Conservation (phyloP, 2,888 invertebrate species). For the Sphaerophoria rueppellii region DNA sequence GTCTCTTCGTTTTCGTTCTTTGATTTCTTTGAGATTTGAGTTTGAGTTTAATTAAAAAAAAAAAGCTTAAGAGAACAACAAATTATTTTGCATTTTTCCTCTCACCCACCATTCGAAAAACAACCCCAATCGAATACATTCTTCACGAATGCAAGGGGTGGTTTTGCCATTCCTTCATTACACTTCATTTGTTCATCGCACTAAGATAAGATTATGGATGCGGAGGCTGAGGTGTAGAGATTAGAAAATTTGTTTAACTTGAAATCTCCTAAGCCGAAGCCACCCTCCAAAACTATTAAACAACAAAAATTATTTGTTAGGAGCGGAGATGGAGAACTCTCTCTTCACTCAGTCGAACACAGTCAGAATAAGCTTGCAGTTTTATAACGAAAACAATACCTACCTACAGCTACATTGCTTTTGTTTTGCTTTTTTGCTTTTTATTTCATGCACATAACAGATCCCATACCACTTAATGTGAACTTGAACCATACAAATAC, state of each 20-base stretch:
- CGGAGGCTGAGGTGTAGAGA: too few relatives aligned
- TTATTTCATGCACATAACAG: constrained; percentile 21
- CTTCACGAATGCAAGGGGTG: constrained; percentile 43
- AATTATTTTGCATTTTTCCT: constrained; percentile 47
- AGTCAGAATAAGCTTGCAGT: too few relatives aligned
- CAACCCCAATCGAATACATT: neutral
- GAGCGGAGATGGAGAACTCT: too few relatives aligned
- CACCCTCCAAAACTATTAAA: neutral
- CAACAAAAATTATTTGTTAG: neutral
- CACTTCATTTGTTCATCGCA: constrained; percentile 3
- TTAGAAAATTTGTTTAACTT: too few relatives aligned
- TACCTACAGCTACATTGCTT: neutral
- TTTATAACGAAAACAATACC: too few relatives aligned
- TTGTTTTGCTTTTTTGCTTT: constrained; percentile 4
- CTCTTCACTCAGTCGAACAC: too few relatives aligned
- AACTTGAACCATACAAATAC: constrained; percentile 72
- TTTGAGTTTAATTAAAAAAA: neutral
- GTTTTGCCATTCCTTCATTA: constrained; percentile 40
- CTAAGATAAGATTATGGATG: neutral
- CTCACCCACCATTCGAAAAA: neutral
- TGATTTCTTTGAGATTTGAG: neutral
- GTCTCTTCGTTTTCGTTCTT: constrained; percentile 23
- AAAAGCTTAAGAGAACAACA: constrained; percentile 35
- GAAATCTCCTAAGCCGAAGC: neutral
- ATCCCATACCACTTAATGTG: constrained; percentile 40